phyloP scores from a whole-genome alignment of 2,113 vertebrate genomes.

The Syrmaticus mikado region DNA sequence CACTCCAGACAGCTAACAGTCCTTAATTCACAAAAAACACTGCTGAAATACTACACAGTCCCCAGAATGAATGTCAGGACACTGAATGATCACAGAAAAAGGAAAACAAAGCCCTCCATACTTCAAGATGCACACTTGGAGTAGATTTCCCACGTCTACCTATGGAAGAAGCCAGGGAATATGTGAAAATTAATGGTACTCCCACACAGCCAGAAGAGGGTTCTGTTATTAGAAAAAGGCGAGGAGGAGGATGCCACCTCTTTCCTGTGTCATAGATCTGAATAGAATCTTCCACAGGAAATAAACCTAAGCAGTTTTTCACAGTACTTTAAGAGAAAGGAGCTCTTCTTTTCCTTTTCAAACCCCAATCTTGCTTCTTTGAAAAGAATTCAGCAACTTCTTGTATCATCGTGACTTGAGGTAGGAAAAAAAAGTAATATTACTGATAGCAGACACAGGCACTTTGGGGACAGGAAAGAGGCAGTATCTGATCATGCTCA shows the following conservation, averaged over 20 bases:
- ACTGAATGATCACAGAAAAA: not conserved
- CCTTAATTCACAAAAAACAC: not conserved
- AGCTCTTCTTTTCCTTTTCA: not conserved
- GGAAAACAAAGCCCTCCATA: not conserved
- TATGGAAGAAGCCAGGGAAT: not conserved
- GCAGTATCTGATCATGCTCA: not conserved
- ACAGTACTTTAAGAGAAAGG: not conserved
- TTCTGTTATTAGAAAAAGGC: not conserved
- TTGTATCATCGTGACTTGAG: not conserved
- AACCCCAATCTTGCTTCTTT: not conserved
- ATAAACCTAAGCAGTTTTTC: not conserved
- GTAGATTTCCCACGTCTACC: not conserved
- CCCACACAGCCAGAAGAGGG: fast-evolving
- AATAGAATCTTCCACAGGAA: not conserved
- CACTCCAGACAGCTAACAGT: not conserved
- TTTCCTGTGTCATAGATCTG: not conserved
- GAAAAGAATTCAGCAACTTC: not conserved
- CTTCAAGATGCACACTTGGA: not conserved
- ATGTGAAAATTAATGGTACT: not conserved
- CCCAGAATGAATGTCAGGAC: not conserved
- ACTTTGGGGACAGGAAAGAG: not conserved
- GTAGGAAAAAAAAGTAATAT: not conserved
- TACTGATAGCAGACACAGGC: not conserved
- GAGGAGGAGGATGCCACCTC: not conserved
- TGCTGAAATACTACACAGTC: not conserved